phyloP scores from a whole-genome alignment of 2,113 vertebrate species.

The Numida meleagris region DNA sequence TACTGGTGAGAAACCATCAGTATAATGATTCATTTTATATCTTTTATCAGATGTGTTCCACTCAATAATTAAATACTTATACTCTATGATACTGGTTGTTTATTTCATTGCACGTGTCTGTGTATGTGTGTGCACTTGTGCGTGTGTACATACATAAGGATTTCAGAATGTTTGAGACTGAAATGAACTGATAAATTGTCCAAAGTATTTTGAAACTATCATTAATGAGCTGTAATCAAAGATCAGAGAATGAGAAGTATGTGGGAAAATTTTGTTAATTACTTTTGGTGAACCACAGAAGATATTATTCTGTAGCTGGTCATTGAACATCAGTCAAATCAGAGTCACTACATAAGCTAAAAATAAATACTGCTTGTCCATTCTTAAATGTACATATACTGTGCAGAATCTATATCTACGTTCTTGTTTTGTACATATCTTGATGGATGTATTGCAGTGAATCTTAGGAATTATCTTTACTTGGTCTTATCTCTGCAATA shows the following conservation, averaged over 20 bases:
- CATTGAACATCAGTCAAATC: background rate
- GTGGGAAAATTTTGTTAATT: background rate
- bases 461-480: background rate
- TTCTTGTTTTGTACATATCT: background rate
- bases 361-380: background rate
- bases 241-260: background rate
- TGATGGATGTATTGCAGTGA: background rate
- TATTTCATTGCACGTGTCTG: background rate
- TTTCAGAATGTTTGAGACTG: background rate
- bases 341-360: background rate
- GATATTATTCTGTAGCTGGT: background rate
- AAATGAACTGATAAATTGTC: background rate
- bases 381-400: background rate
- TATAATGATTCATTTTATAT: background rate
- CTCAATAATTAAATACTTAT: background rate
- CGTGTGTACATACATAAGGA: accelerated
- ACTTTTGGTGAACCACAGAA: background rate
- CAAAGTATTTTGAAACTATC: background rate
- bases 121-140: background rate
- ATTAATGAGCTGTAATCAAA: background rate
- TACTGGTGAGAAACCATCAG: background rate
- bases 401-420: background rate
- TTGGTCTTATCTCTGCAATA: background rate
- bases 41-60: background rate
- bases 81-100: background rate